Evolutionary conservation across 1,140 invertebrate species (phyloP), one percentile per base, ranked within the genome.

Genomic region (Vanessa atalanta): DNA sequence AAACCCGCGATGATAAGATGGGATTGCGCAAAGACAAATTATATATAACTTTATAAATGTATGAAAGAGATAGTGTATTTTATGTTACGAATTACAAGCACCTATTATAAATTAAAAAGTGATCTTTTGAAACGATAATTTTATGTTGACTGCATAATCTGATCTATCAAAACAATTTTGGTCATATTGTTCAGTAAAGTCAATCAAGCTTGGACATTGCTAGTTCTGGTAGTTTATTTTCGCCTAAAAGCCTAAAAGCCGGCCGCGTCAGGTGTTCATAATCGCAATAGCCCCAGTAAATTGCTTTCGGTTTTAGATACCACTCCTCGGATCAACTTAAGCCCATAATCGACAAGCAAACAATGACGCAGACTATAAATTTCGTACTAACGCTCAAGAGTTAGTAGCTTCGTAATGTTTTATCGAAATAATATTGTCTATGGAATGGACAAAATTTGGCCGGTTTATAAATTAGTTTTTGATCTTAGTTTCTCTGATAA

Each of bases 271-370:
- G 74, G 74, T 75, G 74, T 65, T 66, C 65, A 48, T 70, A 75
- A 75, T 75, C 69, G 63, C 74, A 57, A 75, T 67, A 71, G 64
- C 68, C 70, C 53, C 61, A 61, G 68, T 67, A 75, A 75, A 75
- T 75, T 75, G 74, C 65, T 70, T 55, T 66, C 43, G 69, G 64
- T 48, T 61, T 75, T 75, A 66, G 65, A 20, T 63, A 15, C 48
- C 13, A 51, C 48, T n/a, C 48, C n/a, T 61, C 26, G 13, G 9
- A 37, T 15, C 57, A 16, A 61, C 26, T 61, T 57, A 20, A 57
- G 53, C 20, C 57, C 31, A 15, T 61, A 61, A 37, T 61, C 23
- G 31, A 61, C 57, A 15, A 60, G 9, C 51, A 55, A 57, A 43
- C 57, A 15, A 6, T 61, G 57, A 23, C 31, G 37, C 26, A 37